Conservation (phyloP, 2,797 vertebrate genomes). For the Epinephelus malabaricus region DNA sequence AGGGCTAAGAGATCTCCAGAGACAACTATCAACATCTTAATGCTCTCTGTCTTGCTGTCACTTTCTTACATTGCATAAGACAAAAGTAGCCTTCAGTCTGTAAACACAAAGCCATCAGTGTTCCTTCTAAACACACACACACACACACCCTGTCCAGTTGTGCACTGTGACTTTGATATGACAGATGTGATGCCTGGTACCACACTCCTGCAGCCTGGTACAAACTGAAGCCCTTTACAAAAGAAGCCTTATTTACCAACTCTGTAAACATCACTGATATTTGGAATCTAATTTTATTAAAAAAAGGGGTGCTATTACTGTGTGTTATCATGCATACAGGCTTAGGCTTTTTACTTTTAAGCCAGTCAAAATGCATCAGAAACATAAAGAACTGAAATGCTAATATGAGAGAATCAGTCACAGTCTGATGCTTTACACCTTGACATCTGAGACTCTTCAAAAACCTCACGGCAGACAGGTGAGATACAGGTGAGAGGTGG, state of each 20-base stretch:
- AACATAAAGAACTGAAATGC: background rate
- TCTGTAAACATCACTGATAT: constrained; percentile 2
- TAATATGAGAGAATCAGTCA: background rate
- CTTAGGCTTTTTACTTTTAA: background rate
- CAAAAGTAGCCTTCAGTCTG: constrained; percentile 64
- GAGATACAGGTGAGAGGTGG: background rate
- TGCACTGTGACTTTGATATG: constrained; percentile 50
- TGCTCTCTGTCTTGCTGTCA: constrained; percentile 13
- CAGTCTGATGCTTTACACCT: background rate
- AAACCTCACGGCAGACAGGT: too few species aligned
- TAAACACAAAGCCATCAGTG: constrained; percentile 77
- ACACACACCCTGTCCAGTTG: constrained; percentile 18
- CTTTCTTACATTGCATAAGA: constrained; percentile 46
- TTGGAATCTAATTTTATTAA: background rate
- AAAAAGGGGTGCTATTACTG: background rate
- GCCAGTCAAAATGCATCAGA: background rate
- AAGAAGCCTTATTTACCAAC: constrained; percentile 35
- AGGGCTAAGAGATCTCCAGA: background rate
- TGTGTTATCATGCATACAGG: background rate
- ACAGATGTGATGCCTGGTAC: constrained; percentile 71
- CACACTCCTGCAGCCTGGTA: constrained; percentile 61
- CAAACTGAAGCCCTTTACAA: constrained; percentile 54
- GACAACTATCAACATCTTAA: background rate
- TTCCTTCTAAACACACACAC: constrained; percentile 36
- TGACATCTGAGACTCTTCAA: too few species aligned